phyloP scores from a whole-genome alignment of 2,888 invertebrate genomes.

The Dromius quadrimaculatus region DNA sequence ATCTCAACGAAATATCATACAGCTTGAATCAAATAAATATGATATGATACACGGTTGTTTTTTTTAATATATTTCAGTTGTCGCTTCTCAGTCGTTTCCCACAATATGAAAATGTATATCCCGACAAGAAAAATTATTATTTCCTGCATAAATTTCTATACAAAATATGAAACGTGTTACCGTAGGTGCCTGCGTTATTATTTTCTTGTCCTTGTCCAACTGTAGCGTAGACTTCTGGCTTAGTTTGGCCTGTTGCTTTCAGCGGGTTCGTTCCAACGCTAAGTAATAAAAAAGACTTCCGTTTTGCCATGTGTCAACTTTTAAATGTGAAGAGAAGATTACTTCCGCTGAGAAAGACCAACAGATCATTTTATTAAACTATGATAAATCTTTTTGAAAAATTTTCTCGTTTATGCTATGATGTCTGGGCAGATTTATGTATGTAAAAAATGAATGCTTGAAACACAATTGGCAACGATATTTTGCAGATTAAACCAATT shows the following conservation, averaged over 20 bases:
- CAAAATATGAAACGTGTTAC: conserved; percentile 45
- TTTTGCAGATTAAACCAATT: too few relatives aligned
- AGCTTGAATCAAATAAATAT: too few relatives aligned
- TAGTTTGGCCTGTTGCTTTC: conserved; percentile 30
- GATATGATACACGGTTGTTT: too few relatives aligned
- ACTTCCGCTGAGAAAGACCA: neutral
- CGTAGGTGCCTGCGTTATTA: conserved; percentile 40
- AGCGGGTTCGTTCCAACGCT: neutral
- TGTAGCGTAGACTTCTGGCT: neutral
- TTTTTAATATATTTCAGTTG: conserved; percentile 43
- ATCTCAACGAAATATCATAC: too few relatives aligned
- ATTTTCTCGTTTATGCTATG: conserved; percentile 14
- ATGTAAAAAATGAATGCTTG: too few relatives aligned
- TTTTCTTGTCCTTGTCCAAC: conserved; percentile 39
- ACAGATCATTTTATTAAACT: conserved; percentile 32
- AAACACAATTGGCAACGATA: too few relatives aligned
- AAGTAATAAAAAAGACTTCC: conserved; percentile 40
- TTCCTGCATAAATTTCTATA: conserved; percentile 48
- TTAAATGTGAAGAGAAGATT: conserved; percentile 27
- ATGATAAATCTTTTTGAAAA: conserved; percentile 30
- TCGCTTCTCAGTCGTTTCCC: conserved; percentile 10
- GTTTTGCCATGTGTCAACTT: conserved; percentile 30
- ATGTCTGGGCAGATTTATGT: too few relatives aligned
- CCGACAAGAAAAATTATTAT: conserved; percentile 47
- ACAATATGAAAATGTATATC: conserved; percentile 44